These are phyloP conservation scores for Enoplosus armatus DNA, from an alignment of 2,797 vertebrate species.

Conservation along the genomic window DNA sequence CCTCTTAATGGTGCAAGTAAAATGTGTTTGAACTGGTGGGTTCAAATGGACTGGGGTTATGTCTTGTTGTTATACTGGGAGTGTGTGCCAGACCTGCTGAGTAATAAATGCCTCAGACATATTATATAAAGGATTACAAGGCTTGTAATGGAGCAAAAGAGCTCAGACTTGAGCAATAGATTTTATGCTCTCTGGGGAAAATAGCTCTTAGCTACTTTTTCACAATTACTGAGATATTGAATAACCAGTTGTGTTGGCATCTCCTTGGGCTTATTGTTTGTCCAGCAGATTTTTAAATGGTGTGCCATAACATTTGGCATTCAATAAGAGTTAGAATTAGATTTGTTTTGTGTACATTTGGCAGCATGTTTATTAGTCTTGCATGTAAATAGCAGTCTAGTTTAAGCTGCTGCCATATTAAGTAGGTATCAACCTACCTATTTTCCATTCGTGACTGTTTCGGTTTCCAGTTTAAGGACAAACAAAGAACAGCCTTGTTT, in stretches of 20 bases:
- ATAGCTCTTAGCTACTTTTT: constrained; percentile 16
- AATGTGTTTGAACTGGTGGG: constrained; percentile 59
- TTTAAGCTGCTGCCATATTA: neutral
- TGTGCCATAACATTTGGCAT: neutral
- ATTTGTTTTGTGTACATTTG: neutral
- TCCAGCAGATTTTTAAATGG: constrained; percentile 4
- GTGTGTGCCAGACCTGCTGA: constrained; percentile 38
- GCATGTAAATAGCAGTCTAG: neutral
- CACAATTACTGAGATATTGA: constrained; percentile 33
- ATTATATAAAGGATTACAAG: constrained; percentile 50
- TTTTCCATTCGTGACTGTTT: neutral
- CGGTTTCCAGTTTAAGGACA: neutral
- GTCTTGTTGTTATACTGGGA: constrained; percentile 45
- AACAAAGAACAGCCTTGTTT: neutral
- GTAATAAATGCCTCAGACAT: constrained; percentile 47
- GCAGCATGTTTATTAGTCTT: neutral
- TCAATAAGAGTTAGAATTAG: neutral
- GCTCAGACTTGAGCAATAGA: constrained; percentile 37
- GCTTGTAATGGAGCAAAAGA: constrained; percentile 31
- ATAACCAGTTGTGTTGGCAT: constrained; percentile 5
- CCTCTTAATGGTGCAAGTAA: constrained; percentile 61
- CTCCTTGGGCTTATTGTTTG: constrained; percentile 7
- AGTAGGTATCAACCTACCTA: too few relatives aligned
- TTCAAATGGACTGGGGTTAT: constrained; percentile 34
- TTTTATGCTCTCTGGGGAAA: constrained; percentile 29